phyloP scores from a whole-genome alignment of 1,140 invertebrate genomes.

The Panagrolaimus sp. region DNA sequence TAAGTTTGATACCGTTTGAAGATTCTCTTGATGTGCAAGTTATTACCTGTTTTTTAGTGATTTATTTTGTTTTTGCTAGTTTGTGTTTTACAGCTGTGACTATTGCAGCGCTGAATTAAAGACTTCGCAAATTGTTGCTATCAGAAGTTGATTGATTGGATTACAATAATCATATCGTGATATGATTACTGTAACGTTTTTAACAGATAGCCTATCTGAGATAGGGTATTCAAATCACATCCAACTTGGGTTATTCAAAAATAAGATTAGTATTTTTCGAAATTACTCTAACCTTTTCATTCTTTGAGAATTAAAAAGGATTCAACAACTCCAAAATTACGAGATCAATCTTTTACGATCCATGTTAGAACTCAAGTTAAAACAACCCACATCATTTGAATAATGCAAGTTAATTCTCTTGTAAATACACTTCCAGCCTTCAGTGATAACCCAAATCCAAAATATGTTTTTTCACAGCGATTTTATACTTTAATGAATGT shows the following conservation, averaged over 20 bases:
- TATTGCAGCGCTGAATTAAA: constrained; percentile 13
- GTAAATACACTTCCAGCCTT: constrained; percentile 1
- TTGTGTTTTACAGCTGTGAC: not conserved
- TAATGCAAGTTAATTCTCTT: constrained; percentile 77
- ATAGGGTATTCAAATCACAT: not conserved
- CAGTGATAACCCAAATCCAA: not conserved
- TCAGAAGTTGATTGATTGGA: constrained; percentile 7
- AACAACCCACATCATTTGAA: constrained; percentile 91
- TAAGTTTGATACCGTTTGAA: constrained; percentile 9
- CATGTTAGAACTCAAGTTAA: constrained; percentile 94
- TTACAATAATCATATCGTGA: constrained; percentile 29
- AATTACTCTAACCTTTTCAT: no score
- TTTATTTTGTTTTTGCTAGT: constrained; percentile 18
- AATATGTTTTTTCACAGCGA: constrained; percentile 32
- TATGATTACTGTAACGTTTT: constrained; percentile 19
- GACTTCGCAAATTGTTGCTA: constrained; percentile 17
- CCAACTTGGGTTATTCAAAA: constrained; percentile 10
- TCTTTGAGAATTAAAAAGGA: not conserved
- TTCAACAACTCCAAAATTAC: not conserved
- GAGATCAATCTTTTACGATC: constrained; percentile 84
- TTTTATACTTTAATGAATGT: constrained; percentile 41
- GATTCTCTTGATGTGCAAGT: constrained; percentile 9
- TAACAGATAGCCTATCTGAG: constrained; percentile 20
- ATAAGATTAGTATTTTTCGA: not conserved
- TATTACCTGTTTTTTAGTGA: constrained; percentile 16